Evolutionary conservation across 2,888 invertebrate species (phyloP), one percentile per base, ranked within the genome.

Genomic region (Idaea aversata): DNA sequence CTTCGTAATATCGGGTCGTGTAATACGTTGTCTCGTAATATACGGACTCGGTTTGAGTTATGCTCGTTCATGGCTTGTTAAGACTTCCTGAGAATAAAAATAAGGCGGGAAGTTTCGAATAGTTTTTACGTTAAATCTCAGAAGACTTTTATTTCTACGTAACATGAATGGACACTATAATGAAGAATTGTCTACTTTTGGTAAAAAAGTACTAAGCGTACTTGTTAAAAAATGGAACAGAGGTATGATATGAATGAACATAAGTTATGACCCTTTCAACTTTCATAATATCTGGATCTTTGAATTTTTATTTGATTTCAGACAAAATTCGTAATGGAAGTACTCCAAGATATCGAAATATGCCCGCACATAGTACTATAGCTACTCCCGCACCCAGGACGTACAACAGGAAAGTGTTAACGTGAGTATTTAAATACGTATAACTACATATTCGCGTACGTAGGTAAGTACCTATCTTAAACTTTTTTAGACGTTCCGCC

Each of bases 101-200:
- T 25, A 25, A 25, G 25, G 25, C 25, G 25, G 25, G 25, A 25
- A 25, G 25, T 25, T 25, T 25, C 25, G 25, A 25, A 25, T 25
- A 25, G 25, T 25, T 25, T 25, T 25, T 25, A 25, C 25, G 25
- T 25, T 25, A 25, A 3, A 25, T 25, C 25, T 25, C 25, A 25
- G 25, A 25, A 25, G n/a, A n/a, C n/a, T n/a, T n/a, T n/a, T n/a
- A n/a, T n/a, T n/a, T n/a, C n/a, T n/a, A n/a, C n/a, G n/a, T n/a
- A n/a, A 47, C 10, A 47, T 47, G 47, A 47, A 47, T 13, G 47
- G 7, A 7, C 13, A 47, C 47, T 88, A 80, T 70, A 81, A 84
- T 74, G 68, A 77, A 59, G 69, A 78, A 63, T 79, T 92, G 65
- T 87, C 90, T 10, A 70, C 75, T 7, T 88, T 88, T 75, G 92